These are phyloP conservation scores for Eristalis intricaria DNA, from an alignment of 2,888 invertebrate species.

Conservation along the genomic window DNA sequence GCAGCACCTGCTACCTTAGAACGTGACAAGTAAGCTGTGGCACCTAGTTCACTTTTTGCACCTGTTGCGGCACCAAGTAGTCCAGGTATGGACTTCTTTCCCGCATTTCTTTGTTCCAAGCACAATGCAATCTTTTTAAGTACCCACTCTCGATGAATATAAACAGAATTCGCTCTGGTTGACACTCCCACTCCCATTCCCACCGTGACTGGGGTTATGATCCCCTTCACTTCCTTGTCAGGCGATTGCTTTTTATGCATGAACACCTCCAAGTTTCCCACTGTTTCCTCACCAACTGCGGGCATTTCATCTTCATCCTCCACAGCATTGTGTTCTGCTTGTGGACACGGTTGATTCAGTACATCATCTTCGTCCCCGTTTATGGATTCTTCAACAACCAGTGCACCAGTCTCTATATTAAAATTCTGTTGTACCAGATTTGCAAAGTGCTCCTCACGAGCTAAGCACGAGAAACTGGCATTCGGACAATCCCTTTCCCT, in stretches of 20 bases:
- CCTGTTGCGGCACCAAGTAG: slow-evolving; percentile 70
- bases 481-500: slow-evolving; percentile 79
- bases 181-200: slow-evolving; percentile 45
- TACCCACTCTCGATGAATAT: slow-evolving; percentile 92
- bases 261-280: slow-evolving; percentile 78
- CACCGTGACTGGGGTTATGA: slow-evolving; percentile 68
- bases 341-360: not conserved
- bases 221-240: slow-evolving; percentile 79
- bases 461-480: slow-evolving; percentile 81
- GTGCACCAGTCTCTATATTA: slow-evolving; percentile 75
- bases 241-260: slow-evolving; percentile 81
- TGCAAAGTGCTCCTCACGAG: slow-evolving; percentile 81
- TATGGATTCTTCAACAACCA: slow-evolving; percentile 40
- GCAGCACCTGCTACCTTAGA: slow-evolving; percentile 78
- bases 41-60: slow-evolving; percentile 71
- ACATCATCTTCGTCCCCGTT: slow-evolving; percentile 30
- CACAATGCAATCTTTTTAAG: slow-evolving; percentile 96
- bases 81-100: slow-evolving; percentile 84
- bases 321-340: not conserved
- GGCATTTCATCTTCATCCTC: slow-evolving; percentile 73
- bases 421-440: slow-evolving; percentile 81
- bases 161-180: slow-evolving; percentile 74
- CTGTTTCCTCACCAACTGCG: slow-evolving; percentile 75
- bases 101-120: slow-evolving; percentile 92
- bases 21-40: slow-evolving; percentile 76